Conservation (phyloP, 2,888 invertebrate genomes). For the Leptinotarsa tumamoca region DNA sequence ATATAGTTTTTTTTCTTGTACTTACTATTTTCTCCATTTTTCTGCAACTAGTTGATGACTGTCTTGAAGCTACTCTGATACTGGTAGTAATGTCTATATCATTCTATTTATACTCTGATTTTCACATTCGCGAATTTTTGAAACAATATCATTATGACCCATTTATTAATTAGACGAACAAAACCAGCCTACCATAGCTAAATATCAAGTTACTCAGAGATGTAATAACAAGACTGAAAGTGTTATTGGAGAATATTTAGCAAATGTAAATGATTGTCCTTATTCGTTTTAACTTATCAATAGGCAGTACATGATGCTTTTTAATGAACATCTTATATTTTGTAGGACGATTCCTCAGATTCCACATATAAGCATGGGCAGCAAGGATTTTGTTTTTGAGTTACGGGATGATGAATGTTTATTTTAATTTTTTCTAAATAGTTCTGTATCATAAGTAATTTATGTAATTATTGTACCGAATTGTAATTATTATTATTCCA, state of each 20-base stretch:
- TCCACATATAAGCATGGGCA: too few relatives aligned
- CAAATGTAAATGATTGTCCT: too few relatives aligned
- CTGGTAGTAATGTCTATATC: not conserved
- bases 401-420: too few relatives aligned
- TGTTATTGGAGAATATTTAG: not conserved
- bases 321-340: too few relatives aligned
- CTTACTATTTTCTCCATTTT: constrained; percentile 14
- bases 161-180: constrained; percentile 25
- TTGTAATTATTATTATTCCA: too few relatives aligned
- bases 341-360: too few relatives aligned
- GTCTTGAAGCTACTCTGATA: not conserved
- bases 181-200: constrained; percentile 21
- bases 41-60: not conserved
- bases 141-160: constrained; percentile 22
- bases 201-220: constrained; percentile 23
- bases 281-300: too few relatives aligned
- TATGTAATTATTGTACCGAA: too few relatives aligned
- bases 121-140: constrained; percentile 1
- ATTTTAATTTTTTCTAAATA: too few relatives aligned
- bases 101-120: not conserved
- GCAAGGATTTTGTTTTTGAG: too few relatives aligned
- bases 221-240: constrained; percentile 10
- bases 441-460: too few relatives aligned
- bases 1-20: not conserved
- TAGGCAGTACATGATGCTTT: too few relatives aligned